These are phyloP conservation scores for Hippoglossus hippoglossus DNA, from an alignment of 2,797 vertebrate species.

Conservation along the genomic window DNA sequence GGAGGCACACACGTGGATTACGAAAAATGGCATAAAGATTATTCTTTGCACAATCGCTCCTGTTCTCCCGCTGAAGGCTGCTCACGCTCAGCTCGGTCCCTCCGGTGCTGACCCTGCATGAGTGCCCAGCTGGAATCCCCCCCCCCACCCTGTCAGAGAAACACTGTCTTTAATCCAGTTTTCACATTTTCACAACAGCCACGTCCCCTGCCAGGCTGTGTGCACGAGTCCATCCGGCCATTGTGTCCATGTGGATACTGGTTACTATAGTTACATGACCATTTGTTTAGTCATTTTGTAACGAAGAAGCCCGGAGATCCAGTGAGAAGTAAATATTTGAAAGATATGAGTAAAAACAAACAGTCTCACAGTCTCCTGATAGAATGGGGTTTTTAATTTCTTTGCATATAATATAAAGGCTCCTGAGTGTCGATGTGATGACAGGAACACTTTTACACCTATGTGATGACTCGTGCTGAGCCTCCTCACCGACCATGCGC, in stretches of 20 bases:
- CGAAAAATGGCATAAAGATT: slow-evolving; percentile 25
- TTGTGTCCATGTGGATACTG: slow-evolving; percentile 13
- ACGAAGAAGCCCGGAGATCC: not conserved
- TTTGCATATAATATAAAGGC: not conserved
- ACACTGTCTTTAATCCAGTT: slow-evolving; percentile 39
- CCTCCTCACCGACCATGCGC: too few species aligned
- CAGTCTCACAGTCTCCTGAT: too few species aligned
- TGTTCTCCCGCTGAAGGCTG: slow-evolving; percentile 17
- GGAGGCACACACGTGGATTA: slow-evolving; percentile 40
- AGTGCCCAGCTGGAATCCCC: slow-evolving; percentile 54
- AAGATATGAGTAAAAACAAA: not conserved
- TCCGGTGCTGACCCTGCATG: slow-evolving; percentile 33
- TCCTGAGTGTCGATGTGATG: not conserved
- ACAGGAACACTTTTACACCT: not conserved
- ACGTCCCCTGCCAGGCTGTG: slow-evolving; percentile 14
- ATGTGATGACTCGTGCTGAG: slow-evolving; percentile 3
- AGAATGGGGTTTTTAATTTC: not conserved
- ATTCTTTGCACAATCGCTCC: slow-evolving; percentile 22
- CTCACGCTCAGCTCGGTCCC: slow-evolving; percentile 16
- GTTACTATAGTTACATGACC: slow-evolving; percentile 42
- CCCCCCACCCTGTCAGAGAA: slow-evolving; percentile 10
- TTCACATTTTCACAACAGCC: slow-evolving; percentile 31
- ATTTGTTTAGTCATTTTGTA: slow-evolving; percentile 41
- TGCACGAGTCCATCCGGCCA: not conserved
- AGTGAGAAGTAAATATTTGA: slow-evolving; percentile 3